phyloP scores from a whole-genome alignment of 2,113 vertebrate genomes.

The Menidia beryllina region DNA sequence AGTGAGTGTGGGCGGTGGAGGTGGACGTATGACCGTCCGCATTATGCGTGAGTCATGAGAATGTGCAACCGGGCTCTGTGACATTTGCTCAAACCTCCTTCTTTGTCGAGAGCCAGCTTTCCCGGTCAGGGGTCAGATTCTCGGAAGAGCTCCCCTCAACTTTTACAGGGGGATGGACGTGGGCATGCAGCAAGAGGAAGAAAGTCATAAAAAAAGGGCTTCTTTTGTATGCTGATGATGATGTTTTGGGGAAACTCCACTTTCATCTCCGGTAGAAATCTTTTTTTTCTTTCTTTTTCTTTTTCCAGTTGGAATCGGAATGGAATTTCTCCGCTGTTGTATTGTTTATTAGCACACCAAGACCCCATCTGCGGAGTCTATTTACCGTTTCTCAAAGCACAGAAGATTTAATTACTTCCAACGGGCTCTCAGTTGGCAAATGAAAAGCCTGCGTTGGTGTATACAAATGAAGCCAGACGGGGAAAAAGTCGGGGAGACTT shows the following conservation, averaged over 20 bases:
- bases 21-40: slow-evolving; percentile 21
- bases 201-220: slow-evolving; percentile 36
- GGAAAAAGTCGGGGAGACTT: slow-evolving; percentile 41
- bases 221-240: slow-evolving; percentile 29
- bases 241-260: slow-evolving; percentile 37
- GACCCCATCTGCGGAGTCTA: slow-evolving; percentile 6
- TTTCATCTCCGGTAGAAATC: background rate
- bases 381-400: slow-evolving; percentile 7
- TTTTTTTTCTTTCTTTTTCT: background rate
- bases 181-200: background rate
- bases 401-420: slow-evolving; percentile 33
- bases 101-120: slow-evolving; percentile 32
- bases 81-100: slow-evolving; percentile 58
- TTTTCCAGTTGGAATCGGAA: background rate
- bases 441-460: slow-evolving; percentile 5
- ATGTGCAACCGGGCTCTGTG: slow-evolving; percentile 43
- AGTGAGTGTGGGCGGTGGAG: slow-evolving; percentile 5
- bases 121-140: slow-evolving; percentile 45
- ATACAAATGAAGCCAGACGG: slow-evolving; percentile 29
- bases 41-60: slow-evolving; percentile 72
- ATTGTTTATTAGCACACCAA: slow-evolving; percentile 10
- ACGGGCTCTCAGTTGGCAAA: slow-evolving; percentile 22
- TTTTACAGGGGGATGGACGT: slow-evolving; percentile 5
- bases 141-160: slow-evolving; percentile 39
- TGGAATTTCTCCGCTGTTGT: background rate